These are phyloP conservation scores for Mastacembelus armatus DNA, from an alignment of 2,797 vertebrate species.

Conservation along the genomic window DNA sequence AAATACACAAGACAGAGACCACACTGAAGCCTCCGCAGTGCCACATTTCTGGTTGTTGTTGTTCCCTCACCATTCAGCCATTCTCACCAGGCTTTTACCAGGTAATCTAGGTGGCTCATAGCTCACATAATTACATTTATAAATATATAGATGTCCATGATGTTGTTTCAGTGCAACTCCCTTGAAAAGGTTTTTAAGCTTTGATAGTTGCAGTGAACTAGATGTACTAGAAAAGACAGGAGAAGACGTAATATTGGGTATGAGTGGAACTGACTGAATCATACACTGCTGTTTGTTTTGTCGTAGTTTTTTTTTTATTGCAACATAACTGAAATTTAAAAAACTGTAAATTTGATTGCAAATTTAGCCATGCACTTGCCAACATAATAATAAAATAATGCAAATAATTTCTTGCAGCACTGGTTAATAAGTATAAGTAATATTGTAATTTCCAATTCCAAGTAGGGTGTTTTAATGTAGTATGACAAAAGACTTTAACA, in stretches of 20 bases:
- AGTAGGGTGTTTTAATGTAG: conserved; percentile 20
- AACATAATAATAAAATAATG: not conserved
- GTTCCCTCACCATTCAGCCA: conserved; percentile 49
- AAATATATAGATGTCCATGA: conserved; percentile 12
- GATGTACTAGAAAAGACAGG: conserved; percentile 17
- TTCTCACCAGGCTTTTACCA: conserved; percentile 55
- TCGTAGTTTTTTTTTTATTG: not conserved
- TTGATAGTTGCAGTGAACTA: conserved; percentile 19
- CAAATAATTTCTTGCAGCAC: conserved; percentile 6
- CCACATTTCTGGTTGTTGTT: conserved; percentile 61
- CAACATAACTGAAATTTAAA: conserved; percentile 12
- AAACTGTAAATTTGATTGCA: conserved; percentile 22
- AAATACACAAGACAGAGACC: conserved; percentile 65
- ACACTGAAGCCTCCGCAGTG: conserved; percentile 66
- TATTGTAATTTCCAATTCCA: conserved; percentile 22
- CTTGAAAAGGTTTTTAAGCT: conserved; percentile 22
- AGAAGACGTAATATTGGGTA: conserved; percentile 38
- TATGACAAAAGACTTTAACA: conserved; percentile 40
- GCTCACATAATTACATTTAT: conserved; percentile 25
- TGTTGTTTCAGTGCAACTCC: conserved; percentile 9
- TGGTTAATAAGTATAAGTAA: conserved; percentile 14
- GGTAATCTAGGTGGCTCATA: conserved; percentile 34
- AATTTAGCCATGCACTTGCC: conserved; percentile 1
- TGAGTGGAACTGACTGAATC: conserved; percentile 32
- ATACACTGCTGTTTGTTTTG: conserved; percentile 18